Evolutionary conservation across 2,888 invertebrate genomes (phyloP), one percentile per base, ranked within the genome.

Genomic region (Tetragnatha montana): DNA sequence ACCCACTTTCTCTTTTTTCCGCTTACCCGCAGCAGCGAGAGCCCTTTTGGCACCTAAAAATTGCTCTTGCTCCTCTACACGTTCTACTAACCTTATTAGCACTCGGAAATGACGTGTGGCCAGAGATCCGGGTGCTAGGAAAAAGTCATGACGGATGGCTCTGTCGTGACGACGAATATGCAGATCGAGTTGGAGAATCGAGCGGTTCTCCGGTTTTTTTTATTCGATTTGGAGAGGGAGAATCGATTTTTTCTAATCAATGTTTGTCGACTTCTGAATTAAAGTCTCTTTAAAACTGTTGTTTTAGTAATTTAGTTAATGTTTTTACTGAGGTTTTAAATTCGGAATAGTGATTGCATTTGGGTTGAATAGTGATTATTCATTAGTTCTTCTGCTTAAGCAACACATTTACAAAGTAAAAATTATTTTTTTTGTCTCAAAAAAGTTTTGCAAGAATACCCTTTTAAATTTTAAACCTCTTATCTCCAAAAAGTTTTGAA

Each of bases 61-160:
- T 78, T 78, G 78, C 22, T 78, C 78, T 35, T 14, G 21, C 10
- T 21, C 78, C 21, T 60, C 78, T 78, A 68, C 78, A 6, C 22
- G 78, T 78, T 22, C 78, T 12, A 78, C 78, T 78, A 78, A 78
- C 78, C 78, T 78, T 51, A 60, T 78, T 78, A 60, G 21, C 17
- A 10, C 17, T 14, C 22, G 51, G 78, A 60, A 78, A 51, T 19
- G 51, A 60, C 35, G 3, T 35, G 35, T 17, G 60, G 21, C 21
- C 22, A 12, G 17, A 17, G 51, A 78, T 78, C 78, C 78, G 78
- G 78, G 78, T 78, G 22, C 21, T 51, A n/a, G 76, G 50, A 6
- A 2, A 50, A 19, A 50, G 76, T 76, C 76, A 50, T 49, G 19
- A 50, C n/a, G 17, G 14, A 74, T 74, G 19, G 21, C 22, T 60